phyloP scores from a whole-genome alignment of 1,140 invertebrate genomes.

The Brachionus rubens region DNA sequence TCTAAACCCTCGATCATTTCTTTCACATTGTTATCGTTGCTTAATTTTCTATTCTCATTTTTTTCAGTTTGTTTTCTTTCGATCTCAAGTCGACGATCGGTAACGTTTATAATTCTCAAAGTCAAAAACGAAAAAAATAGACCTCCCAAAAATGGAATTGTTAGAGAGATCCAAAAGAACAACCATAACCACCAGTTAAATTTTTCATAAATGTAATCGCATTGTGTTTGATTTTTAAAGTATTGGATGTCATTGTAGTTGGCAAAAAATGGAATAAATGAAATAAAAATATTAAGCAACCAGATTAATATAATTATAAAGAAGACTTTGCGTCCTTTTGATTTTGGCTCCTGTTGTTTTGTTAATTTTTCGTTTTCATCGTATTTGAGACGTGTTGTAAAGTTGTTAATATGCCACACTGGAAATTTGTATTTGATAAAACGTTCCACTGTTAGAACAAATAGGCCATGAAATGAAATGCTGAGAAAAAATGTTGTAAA shows the following conservation, averaged over 20 bases:
- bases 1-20: slow-evolving; percentile 10
- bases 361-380: slow-evolving; percentile 19
- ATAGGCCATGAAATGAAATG: slow-evolving; percentile 19
- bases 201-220: slow-evolving; percentile 44
- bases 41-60: too few species aligned
- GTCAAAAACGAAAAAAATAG: slow-evolving; percentile 22
- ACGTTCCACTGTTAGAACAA: slow-evolving; percentile 8
- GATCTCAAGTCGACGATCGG: background rate
- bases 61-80: background rate
- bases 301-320: slow-evolving; percentile 16
- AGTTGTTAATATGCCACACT: slow-evolving; percentile 35
- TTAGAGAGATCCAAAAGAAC: slow-evolving; percentile 15
- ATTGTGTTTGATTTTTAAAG: slow-evolving; percentile 22
- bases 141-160: slow-evolving; percentile 20
- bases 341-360: too few species aligned
- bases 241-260: slow-evolving; percentile 41
- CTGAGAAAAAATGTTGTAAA: slow-evolving; percentile 41
- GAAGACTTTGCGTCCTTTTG: background rate
- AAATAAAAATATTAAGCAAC: slow-evolving; percentile 9
- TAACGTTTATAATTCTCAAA: background rate
- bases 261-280: slow-evolving; percentile 43
- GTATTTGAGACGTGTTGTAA: slow-evolving; percentile 6
- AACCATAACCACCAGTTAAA: slow-evolving; percentile 43
- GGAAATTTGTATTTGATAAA: slow-evolving; percentile 44
- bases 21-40: background rate